These are phyloP conservation scores for Taeniopygia guttata DNA, from an alignment of 2,797 vertebrate species.

Conservation along the genomic window DNA sequence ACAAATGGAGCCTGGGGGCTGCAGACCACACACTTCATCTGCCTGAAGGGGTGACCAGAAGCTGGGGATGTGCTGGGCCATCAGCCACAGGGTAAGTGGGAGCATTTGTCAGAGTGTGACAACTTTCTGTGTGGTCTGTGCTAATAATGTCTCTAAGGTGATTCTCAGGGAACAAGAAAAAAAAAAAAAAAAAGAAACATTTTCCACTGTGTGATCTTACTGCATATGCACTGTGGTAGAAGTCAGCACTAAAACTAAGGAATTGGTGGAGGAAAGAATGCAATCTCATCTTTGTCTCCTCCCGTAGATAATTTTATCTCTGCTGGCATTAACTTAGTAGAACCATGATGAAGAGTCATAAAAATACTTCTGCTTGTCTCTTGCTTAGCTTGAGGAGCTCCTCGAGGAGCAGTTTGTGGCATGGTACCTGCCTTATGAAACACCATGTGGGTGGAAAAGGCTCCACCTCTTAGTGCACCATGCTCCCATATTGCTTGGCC, in stretches of 20 bases:
- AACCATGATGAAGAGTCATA: not conserved
- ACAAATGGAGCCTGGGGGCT: not conserved
- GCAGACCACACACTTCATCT: not conserved
- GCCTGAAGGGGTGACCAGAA: not conserved
- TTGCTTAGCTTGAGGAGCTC: not conserved
- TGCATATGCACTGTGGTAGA: not conserved
- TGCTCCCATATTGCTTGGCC: not conserved
- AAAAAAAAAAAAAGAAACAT: not conserved
- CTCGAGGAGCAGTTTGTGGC: not conserved
- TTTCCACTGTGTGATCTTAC: not conserved
- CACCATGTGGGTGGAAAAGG: not conserved
- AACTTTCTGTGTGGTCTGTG: not conserved
- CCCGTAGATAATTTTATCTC: not conserved
- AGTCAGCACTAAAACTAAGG: not conserved
- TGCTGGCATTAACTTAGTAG: not conserved
- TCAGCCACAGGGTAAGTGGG: not conserved
- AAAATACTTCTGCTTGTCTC: not conserved
- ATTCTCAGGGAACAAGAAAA: not conserved
- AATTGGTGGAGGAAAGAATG: not conserved
- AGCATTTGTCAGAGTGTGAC: accelerated
- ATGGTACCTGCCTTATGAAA: not conserved
- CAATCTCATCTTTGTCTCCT: not conserved
- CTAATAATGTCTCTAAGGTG: not conserved
- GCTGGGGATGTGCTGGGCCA: accelerated
- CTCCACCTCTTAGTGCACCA: not conserved